Percentiles rank a stretch among this genome's conserved stretches.
phyloP scores from a whole-genome alignment of 2,888 invertebrate species.

The Harpagoxenus sublaevis region DNA sequence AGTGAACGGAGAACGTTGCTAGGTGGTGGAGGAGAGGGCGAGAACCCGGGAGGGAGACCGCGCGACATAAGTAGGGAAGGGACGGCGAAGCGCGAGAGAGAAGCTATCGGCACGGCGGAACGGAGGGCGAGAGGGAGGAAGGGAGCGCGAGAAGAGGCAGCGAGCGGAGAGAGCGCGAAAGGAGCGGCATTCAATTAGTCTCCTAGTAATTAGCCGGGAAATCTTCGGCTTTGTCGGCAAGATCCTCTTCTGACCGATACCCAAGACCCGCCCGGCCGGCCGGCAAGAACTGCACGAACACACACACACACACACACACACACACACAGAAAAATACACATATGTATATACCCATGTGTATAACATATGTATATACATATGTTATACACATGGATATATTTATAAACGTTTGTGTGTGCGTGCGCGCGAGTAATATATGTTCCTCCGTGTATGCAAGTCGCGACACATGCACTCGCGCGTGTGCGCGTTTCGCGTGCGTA shows the following conservation, averaged over 20 bases:
- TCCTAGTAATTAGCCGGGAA: slow-evolving; percentile 86
- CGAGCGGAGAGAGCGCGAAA: slow-evolving; percentile 68
- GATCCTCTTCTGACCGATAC: slow-evolving; percentile 81
- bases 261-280: slow-evolving; percentile 73
- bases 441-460: not conserved
- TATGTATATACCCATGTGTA: no score
- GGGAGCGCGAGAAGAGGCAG: slow-evolving; percentile 53
- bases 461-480: not conserved
- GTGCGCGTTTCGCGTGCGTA: not conserved
- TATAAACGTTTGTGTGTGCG: not conserved
- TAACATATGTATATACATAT: no score
- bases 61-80: slow-evolving; percentile 30
- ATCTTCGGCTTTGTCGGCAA: slow-evolving; percentile 83
- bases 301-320: not conserved
- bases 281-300: slow-evolving; percentile 66
- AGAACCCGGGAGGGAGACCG: slow-evolving; percentile 11
- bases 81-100: slow-evolving; percentile 8
- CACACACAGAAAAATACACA: no score
- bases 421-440: slow-evolving; percentile 19
- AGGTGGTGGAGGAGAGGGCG: slow-evolving; percentile 26
- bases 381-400: not conserved
- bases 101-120: not conserved
- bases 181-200: slow-evolving; percentile 86
- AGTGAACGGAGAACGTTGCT: slow-evolving; percentile 41
- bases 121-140: slow-evolving; percentile 2